phyloP scores from a whole-genome alignment of 1,140 invertebrate genomes.

The Hetaerina americana region DNA sequence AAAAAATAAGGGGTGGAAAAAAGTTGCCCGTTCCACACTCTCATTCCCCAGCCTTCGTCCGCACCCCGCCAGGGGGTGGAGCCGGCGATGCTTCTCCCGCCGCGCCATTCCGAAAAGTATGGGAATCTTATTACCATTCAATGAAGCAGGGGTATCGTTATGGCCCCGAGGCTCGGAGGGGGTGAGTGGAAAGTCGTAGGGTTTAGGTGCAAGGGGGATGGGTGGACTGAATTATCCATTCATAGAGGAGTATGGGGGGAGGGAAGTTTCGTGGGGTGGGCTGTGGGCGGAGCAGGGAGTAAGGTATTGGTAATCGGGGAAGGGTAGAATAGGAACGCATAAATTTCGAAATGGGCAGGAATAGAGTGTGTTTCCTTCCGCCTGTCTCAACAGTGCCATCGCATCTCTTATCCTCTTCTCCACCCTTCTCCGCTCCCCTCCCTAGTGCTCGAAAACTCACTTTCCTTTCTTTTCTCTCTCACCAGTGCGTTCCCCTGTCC shows the following conservation, averaged over 20 bases:
- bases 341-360: background rate
- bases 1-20: background rate
- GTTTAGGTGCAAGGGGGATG: too few species aligned
- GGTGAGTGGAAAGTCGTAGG: background rate
- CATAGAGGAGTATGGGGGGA: background rate
- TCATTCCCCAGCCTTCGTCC: background rate
- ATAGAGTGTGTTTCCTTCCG: background rate
- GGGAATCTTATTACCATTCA: constrained; percentile 13
- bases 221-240: background rate
- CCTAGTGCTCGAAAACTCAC: background rate
- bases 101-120: constrained; percentile 10
- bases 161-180: background rate
- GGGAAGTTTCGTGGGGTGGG: background rate
- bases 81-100: background rate
- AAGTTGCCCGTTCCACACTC: too few species aligned
- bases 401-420: background rate
- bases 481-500: too few species aligned
- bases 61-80: background rate
- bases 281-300: background rate
- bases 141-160: constrained; percentile 11
- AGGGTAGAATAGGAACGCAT: background rate
- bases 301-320: background rate
- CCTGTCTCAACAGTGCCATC: background rate
- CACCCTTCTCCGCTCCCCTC: background rate
- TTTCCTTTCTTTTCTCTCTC: background rate